Percentiles rank a stretch among this genome's conserved stretches.
Conservation (phyloP, 92 coral and sea anemone species). For the Actinernus sp. region DNA sequence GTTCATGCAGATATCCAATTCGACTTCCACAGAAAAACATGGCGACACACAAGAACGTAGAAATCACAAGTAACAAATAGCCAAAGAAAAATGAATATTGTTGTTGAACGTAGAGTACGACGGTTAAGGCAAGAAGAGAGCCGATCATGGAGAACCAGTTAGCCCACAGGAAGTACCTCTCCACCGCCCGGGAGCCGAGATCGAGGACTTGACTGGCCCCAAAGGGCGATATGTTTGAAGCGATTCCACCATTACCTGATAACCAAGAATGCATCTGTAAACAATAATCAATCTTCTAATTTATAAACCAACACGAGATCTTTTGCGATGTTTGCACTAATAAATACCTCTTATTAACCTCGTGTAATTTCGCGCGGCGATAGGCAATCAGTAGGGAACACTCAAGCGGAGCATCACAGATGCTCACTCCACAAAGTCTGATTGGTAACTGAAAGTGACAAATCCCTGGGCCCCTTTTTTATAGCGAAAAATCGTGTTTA, state of each 20-base stretch:
- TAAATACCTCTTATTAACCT: no score
- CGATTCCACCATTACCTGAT: slow-evolving; percentile 83
- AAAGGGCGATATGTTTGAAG: slow-evolving; percentile 79
- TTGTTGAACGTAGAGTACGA: slow-evolving; percentile 80
- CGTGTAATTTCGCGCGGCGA: no score
- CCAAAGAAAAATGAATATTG: slow-evolving; percentile 68
- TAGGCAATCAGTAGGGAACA: no score
- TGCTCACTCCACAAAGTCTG: no score
- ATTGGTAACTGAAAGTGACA: no score
- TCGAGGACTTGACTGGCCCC: slow-evolving; percentile 77
- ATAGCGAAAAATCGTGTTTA: no score
- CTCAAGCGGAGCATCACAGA: no score
- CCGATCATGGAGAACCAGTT: slow-evolving; percentile 79
- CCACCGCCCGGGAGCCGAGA: slow-evolving; percentile 23
- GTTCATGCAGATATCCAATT: slow-evolving; percentile 32
- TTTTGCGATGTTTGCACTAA: no score
- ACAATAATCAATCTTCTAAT: no score
- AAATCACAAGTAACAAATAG: slow-evolving; percentile 45
- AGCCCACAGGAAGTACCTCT: slow-evolving; percentile 74
- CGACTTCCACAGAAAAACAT: slow-evolving; percentile 59
- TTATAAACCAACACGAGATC: no score
- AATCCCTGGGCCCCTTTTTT: no score
- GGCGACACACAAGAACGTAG: slow-evolving; percentile 41
- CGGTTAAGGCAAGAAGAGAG: slow-evolving; percentile 57
- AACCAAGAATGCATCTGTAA: no score